Evolutionary conservation across 1,140 invertebrate genomes (phyloP), one percentile per base, ranked within the genome.

Genomic region (Anagrus nilaparvatae): DNA sequence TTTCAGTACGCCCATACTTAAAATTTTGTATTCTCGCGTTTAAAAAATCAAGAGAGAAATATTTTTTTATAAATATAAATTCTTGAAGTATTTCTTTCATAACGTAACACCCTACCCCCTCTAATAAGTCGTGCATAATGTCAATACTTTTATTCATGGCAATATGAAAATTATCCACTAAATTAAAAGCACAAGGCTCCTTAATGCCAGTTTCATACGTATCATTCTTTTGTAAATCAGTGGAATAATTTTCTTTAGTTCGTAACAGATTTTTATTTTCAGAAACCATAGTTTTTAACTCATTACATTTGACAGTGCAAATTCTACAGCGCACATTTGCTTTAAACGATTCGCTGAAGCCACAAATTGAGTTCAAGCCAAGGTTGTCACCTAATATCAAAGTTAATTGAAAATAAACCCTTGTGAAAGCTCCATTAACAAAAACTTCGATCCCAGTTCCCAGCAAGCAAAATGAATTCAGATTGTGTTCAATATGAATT

Each of bases 371-470:
- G 31, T 49, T 49, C 0, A 49, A 8, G 4, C 43, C 47, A 14
- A 45, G 20, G 27, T 49, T 44, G 13, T 44, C 47, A 13, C 47
- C 43, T 20, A 39, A 4, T 16, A 44, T 23, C 13, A 33, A 28
- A 27, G 42, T 29, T 12, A 38, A 48, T 37, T 52, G 27, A 40
- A 52, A 52, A 39, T 48, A 44, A 4, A 52, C 32, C 9, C n/a
- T 38, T 18, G 19, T 27, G 6, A 37, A 6, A 33, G 24, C 2
- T 20, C 44, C 44, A 44, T 48, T 41, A 27, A 48, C 17, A 19
- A 35, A 9, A n/a, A 48, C 14, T 23, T 31, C 13, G 7, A 51
- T 48, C 18, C 44, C 42, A 3, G 32, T 23, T n/a, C n/a, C n/a
- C n/a, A n/a, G n/a, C n/a, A n/a, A n/a, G n/a, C n/a, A n/a, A n/a